Conservation (phyloP, 2,888 invertebrate species). For the Seira musarum region DNA sequence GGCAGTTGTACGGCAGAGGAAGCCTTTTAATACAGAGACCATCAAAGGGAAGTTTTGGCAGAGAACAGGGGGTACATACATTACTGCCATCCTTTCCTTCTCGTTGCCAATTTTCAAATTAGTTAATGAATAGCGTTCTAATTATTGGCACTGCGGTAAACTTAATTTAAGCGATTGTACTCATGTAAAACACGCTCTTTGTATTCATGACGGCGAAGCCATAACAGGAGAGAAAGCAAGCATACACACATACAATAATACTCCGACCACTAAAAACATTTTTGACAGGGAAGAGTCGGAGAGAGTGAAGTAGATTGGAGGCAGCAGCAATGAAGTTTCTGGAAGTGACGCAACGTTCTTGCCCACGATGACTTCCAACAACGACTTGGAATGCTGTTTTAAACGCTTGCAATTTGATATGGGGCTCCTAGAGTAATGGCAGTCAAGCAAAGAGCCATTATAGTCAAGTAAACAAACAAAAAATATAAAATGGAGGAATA, state of each 20-base stretch:
- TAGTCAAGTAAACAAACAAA: slow-evolving; percentile 8
- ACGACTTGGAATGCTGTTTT: not conserved
- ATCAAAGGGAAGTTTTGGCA: too few relatives aligned
- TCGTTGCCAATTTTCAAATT: slow-evolving; percentile 17
- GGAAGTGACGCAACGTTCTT: not conserved
- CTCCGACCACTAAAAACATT: too few relatives aligned
- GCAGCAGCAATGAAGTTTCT: not conserved
- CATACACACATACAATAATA: not conserved
- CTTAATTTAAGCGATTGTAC: not conserved
- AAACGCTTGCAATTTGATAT: not conserved
- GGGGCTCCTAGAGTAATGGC: not conserved
- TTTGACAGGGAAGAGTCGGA: too few relatives aligned
- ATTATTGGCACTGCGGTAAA: slow-evolving; percentile 15
- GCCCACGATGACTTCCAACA: not conserved
- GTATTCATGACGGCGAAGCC: not conserved
- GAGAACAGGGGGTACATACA: not conserved
- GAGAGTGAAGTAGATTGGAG: too few relatives aligned
- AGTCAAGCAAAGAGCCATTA: not conserved
- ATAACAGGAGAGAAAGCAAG: not conserved
- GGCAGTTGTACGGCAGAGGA: too few relatives aligned
- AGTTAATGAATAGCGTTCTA: slow-evolving; percentile 19
- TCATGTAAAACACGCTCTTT: not conserved
- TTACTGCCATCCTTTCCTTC: not conserved
- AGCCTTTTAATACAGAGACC: too few relatives aligned
- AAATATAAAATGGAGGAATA: slow-evolving; percentile 4